A percentile compares a stretch with the other conserved stretches of the same genome.
Evolutionary conservation across 2,113 vertebrate species (phyloP).

Genomic region (Siniperca chuatsi): DNA sequence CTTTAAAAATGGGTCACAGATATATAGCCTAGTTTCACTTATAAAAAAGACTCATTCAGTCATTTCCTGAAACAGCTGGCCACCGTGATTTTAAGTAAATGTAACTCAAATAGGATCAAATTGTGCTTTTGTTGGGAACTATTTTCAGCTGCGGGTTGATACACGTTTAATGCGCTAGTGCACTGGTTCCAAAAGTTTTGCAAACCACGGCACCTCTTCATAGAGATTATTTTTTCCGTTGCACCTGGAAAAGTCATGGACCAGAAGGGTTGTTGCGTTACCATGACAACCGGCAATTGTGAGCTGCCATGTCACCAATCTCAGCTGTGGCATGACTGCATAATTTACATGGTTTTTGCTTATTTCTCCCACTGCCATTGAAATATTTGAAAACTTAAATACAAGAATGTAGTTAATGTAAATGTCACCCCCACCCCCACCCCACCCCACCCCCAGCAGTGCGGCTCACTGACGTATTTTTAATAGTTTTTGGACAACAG

Average conservation of each 20-base stretch:
- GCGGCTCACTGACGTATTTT: no score
- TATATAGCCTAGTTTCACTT: neutral
- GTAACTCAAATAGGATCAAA: neutral
- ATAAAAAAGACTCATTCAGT: neutral
- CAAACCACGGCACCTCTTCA: neutral
- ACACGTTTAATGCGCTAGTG: neutral
- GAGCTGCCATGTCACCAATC: neutral
- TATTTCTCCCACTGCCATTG: neutral
- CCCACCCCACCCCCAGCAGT: no score
- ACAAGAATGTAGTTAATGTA: no score
- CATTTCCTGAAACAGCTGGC: neutral
- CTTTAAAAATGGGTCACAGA: neutral
- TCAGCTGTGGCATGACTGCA: neutral
- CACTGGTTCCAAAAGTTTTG: neutral
- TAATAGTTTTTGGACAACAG: no score
- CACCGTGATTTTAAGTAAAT: neutral
- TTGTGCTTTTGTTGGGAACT: neutral
- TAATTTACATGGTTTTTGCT: neutral
- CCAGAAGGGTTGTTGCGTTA: neutral
- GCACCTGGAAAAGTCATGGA: neutral
- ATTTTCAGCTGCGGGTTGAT: neutral
- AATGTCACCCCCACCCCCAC: no score
- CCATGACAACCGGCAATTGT: no score
- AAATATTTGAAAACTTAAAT: neutral
- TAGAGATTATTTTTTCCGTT: neutral